Percentiles rank a stretch among this genome's conserved stretches.
phyloP scores from a whole-genome alignment of 2,888 invertebrate species.

The Tachina grossa region DNA sequence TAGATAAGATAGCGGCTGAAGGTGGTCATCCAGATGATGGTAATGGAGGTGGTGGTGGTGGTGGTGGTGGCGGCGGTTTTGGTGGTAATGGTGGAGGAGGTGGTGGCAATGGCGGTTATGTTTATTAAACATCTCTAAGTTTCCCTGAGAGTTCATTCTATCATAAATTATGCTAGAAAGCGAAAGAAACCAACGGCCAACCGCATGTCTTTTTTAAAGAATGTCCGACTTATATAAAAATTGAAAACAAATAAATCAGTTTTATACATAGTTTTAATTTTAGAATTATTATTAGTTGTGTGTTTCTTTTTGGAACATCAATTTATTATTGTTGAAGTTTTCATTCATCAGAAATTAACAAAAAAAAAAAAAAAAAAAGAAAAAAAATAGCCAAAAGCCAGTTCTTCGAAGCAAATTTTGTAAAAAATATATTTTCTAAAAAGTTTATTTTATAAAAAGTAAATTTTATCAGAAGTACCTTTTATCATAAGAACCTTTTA shows the following conservation, averaged over 20 bases:
- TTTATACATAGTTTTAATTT: not conserved
- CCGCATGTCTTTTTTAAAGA: not conserved
- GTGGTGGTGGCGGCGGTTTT: slow-evolving; percentile 58
- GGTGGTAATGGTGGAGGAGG: slow-evolving; percentile 69
- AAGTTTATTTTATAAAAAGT: too few species aligned
- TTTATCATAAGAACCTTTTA: too few species aligned
- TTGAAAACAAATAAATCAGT: slow-evolving; percentile 44
- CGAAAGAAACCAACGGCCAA: not conserved
- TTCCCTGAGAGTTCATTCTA: not conserved
- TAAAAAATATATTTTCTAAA: too few species aligned
- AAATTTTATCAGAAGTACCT: too few species aligned
- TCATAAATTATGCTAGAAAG: not conserved
- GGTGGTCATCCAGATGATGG: slow-evolving; percentile 80
- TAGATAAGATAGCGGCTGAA: slow-evolving; percentile 79
- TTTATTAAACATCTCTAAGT: slow-evolving; percentile 55
- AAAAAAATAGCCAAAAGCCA: too few species aligned
- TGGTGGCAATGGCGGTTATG: slow-evolving; percentile 71
- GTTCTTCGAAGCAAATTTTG: too few species aligned
- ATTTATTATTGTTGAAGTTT: too few species aligned
- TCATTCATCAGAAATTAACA: not conserved
- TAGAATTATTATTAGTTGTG: not conserved
- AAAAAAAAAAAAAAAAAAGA: too few species aligned
- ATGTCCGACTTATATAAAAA: slow-evolving; percentile 12
- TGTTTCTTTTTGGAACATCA: not conserved
- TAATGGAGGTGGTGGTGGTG: slow-evolving; percentile 74